Conservation (phyloP, 1,140 invertebrate genomes). For the Lepidotrigona ventralis region DNA sequence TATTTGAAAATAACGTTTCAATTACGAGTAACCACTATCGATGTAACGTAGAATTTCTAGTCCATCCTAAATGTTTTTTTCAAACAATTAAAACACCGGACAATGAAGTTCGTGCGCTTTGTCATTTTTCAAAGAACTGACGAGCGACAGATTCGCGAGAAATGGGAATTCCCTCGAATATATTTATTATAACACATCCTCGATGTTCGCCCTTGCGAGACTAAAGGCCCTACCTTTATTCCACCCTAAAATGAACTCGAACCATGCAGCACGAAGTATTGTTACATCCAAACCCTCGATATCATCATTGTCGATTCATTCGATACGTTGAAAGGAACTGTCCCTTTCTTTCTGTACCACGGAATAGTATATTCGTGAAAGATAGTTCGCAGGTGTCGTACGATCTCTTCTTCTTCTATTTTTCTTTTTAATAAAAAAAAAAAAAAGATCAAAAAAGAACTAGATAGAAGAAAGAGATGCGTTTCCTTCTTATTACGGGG, state of each 20-base stretch:
- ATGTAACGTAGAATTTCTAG: background rate
- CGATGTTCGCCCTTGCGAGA: conserved; percentile 14
- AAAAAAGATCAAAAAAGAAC: background rate
- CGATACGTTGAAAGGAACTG: conserved; percentile 61
- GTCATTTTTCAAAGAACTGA: no score
- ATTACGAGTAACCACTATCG: background rate
- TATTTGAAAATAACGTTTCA: background rate
- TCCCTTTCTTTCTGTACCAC: background rate
- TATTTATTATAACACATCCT: conserved; percentile 25
- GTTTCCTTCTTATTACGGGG: conserved; percentile 16
- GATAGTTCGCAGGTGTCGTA: conserved; percentile 22
- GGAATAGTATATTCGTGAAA: conserved; percentile 9
- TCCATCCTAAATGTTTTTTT: background rate
- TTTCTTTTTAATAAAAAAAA: background rate
- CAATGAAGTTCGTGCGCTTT: background rate
- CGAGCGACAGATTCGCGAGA: background rate
- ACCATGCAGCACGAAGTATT: conserved; percentile 52
- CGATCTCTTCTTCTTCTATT: background rate
- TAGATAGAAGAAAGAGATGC: background rate
- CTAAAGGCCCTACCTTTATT: background rate
- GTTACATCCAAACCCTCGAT: conserved; percentile 56
- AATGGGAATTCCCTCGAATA: conserved; percentile 29
- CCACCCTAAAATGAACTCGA: conserved; percentile 46
- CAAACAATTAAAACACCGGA: background rate
- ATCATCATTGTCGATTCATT: conserved; percentile 68